These are phyloP conservation scores for Hemaris fuciformis DNA, from an alignment of 2,888 invertebrate genomes.

Conservation along the genomic window DNA sequence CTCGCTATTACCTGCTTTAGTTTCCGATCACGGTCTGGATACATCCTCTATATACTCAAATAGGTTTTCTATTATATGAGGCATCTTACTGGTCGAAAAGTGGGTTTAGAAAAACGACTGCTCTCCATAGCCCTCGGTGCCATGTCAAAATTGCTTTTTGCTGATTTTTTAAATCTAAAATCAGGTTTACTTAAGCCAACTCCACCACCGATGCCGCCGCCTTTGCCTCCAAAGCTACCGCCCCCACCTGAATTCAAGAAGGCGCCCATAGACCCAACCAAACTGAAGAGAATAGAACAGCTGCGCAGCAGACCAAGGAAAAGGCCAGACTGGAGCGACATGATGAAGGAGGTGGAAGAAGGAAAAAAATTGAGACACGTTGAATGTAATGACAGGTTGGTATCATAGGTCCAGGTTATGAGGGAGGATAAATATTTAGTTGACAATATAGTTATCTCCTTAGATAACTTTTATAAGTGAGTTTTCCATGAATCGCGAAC, in stretches of 20 bases:
- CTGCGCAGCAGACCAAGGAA: slow-evolving; percentile 89
- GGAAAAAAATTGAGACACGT: slow-evolving; percentile 90
- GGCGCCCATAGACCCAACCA: slow-evolving; percentile 80
- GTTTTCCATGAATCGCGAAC: too few species aligned
- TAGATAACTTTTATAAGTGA: too few species aligned
- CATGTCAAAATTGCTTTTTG: too few species aligned
- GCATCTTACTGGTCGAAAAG: too few species aligned
- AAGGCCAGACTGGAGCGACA: slow-evolving; percentile 93
- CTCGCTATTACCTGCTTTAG: too few species aligned
- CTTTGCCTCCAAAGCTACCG: slow-evolving; percentile 86
- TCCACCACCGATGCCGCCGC: slow-evolving; percentile 86
- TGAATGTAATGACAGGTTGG: slow-evolving; percentile 87
- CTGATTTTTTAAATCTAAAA: neutral
- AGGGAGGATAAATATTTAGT: neutral
- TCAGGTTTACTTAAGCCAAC: slow-evolving; percentile 72
- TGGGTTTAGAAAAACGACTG: too few species aligned
- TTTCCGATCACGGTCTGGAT: too few species aligned
- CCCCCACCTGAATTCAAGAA: slow-evolving; percentile 83
- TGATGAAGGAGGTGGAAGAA: slow-evolving; percentile 95
- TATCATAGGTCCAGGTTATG: slow-evolving; percentile 9
- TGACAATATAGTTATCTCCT: too few species aligned
- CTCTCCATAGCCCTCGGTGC: too few species aligned
- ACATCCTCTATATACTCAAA: too few species aligned
- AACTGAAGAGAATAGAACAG: slow-evolving; percentile 86
- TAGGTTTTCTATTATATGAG: too few species aligned